Conservation (phyloP, 2,113 vertebrate species). For the Podocnemis expansa region DNA sequence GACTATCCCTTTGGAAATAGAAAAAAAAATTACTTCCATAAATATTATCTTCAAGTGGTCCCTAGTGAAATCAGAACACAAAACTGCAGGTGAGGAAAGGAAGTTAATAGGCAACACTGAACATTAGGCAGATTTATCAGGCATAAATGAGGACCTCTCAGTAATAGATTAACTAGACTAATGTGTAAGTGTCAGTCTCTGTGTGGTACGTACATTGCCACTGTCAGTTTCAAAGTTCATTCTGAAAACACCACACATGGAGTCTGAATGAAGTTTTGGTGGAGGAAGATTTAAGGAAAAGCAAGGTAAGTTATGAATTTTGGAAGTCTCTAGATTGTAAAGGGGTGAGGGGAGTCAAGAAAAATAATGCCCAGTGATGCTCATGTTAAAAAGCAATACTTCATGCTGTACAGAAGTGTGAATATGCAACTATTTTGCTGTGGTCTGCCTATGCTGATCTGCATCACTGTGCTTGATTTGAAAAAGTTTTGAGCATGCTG, state of each 20-base stretch:
- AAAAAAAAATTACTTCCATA: no score
- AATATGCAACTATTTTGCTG: background rate
- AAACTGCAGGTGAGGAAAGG: background rate
- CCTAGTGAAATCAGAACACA: background rate
- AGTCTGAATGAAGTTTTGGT: background rate
- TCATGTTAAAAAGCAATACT: background rate
- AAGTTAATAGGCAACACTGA: background rate
- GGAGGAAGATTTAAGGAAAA: slow-evolving; percentile 11
- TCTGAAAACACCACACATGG: background rate
- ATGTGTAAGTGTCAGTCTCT: slow-evolving; percentile 53
- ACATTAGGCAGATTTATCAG: slow-evolving; percentile 10
- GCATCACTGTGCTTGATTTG: background rate
- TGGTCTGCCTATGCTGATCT: background rate
- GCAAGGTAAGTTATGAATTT: slow-evolving; percentile 63
- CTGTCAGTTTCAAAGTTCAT: slow-evolving; percentile 74
- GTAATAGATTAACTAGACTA: slow-evolving; percentile 81
- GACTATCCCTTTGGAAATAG: no score
- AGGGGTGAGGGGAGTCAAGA: fast-evolving
- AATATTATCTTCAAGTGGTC: background rate
- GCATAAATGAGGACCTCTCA: slow-evolving; percentile 40
- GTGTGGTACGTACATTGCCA: slow-evolving; percentile 60
- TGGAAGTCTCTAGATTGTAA: fast-evolving
- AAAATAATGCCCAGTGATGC: background rate
- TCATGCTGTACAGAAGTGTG: background rate
- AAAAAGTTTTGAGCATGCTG: background rate